Evolutionary conservation across 2,888 invertebrate genomes (phyloP).

Genomic region (Amphipoea lucens): DNA sequence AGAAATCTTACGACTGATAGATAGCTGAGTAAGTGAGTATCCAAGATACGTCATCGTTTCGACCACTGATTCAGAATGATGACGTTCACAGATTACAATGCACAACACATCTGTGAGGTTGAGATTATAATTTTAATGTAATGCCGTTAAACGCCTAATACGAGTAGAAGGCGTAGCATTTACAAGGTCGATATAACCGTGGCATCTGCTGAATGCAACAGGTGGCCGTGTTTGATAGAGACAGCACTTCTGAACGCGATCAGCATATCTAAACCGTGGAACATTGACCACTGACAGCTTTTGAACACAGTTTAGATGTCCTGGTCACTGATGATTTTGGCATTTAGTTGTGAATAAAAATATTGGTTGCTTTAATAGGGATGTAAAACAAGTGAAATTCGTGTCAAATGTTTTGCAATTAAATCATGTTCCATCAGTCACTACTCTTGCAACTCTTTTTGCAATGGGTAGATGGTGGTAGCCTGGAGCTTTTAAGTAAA

Average conservation of each 20-base stretch:
- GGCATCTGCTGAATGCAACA: constrained; percentile 29
- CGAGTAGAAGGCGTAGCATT: constrained; percentile 29
- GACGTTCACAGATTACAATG: constrained; percentile 48
- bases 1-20: constrained; percentile 13
- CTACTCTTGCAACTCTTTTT: neutral
- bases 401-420: neutral
- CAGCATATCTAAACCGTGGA: neutral
- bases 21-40: neutral
- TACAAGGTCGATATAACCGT: constrained; percentile 25
- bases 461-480: neutral
- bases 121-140: constrained; percentile 38
- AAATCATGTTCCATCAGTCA: neutral
- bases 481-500: neutral
- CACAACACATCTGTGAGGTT: constrained; percentile 34
- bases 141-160: constrained; percentile 44
- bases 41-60: constrained; percentile 22
- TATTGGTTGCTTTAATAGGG: neutral
- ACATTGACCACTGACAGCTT: neutral
- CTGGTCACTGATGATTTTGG: neutral
- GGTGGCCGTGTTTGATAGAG: constrained; percentile 16
- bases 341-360: neutral
- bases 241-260: neutral
- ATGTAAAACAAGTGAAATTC: neutral
- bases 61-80: constrained; percentile 49
- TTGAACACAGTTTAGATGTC: neutral